These are phyloP conservation scores for Marronus borbonicus DNA, from an alignment of 2,888 invertebrate genomes.

Conservation along the genomic window DNA sequence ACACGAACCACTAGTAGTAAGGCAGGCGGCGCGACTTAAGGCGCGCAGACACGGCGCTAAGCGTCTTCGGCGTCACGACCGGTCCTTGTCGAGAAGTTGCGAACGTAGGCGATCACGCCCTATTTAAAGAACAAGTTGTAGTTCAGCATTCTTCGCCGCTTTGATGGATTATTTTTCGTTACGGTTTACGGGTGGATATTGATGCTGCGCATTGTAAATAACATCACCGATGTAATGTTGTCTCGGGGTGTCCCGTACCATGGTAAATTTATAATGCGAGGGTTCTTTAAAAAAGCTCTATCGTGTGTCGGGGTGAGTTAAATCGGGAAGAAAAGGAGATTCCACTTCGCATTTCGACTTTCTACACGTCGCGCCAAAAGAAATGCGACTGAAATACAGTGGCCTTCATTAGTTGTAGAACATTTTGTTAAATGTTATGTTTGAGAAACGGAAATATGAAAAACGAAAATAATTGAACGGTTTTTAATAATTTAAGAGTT, in stretches of 20 bases:
- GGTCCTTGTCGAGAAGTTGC: constrained; percentile 51
- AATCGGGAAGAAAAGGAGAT: neutral
- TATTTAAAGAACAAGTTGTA: constrained; percentile 61
- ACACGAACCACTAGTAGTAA: constrained; percentile 60
- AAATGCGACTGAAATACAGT: no score
- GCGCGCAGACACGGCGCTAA: constrained; percentile 60
- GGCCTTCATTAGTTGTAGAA: no score
- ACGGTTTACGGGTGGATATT: neutral
- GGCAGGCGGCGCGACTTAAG: constrained; percentile 54
- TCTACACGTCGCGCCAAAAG: no score
- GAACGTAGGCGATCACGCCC: constrained; percentile 54
- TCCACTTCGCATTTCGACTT: no score
- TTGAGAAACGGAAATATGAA: no score
- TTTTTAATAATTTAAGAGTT: no score
- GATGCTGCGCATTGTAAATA: constrained; percentile 6
- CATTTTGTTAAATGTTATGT: no score
- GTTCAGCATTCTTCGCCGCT: constrained; percentile 52
- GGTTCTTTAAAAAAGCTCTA: no score
- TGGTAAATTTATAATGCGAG: constrained; percentile 6
- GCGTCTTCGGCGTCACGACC: constrained; percentile 61
- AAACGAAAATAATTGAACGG: no score
- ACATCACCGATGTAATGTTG: neutral
- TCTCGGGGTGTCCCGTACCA: neutral
- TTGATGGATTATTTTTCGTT: constrained; percentile 48
- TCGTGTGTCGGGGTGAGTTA: constrained; percentile 13